A percentile compares a stretch with the other conserved stretches of the same genome.
Evolutionary conservation across 2,113 vertebrate species (phyloP).

Genomic region (Colinus virginianus): DNA sequence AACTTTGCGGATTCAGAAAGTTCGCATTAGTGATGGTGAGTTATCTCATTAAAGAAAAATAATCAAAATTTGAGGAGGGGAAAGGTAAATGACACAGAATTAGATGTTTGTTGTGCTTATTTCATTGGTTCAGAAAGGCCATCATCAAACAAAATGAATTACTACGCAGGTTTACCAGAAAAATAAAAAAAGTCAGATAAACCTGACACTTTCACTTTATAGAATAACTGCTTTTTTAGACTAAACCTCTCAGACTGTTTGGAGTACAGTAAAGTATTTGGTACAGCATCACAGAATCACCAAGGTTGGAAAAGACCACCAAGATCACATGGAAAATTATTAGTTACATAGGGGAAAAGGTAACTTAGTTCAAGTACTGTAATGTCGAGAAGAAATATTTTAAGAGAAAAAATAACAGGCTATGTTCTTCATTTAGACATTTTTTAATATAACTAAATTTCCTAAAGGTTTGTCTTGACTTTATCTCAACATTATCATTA

Average conservation of each 20-base stretch:
- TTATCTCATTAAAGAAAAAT: background rate
- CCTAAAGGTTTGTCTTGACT: background rate
- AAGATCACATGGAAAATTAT: background rate
- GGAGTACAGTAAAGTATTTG: background rate
- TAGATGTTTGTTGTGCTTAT: background rate
- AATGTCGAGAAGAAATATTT: background rate
- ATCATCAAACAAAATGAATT: background rate
- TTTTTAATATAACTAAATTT: background rate
- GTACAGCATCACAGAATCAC: background rate
- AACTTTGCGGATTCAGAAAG: background rate
- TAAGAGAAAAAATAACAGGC: background rate
- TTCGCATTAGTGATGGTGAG: background rate
- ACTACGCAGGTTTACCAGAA: background rate
- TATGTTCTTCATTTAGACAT: background rate
- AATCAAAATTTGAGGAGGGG: background rate
- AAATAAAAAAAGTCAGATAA: background rate
- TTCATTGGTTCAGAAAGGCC: background rate
- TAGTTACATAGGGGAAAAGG: background rate
- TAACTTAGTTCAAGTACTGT: background rate
- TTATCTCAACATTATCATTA: background rate
- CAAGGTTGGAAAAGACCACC: too few relatives aligned
- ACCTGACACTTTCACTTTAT: background rate
- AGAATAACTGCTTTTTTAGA: background rate
- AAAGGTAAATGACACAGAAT: background rate
- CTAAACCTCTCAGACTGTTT: background rate